Base-by-base conservation (phyloP, 2,797 vertebrate species). In the Gymnodraco acuticeps region DNA sequence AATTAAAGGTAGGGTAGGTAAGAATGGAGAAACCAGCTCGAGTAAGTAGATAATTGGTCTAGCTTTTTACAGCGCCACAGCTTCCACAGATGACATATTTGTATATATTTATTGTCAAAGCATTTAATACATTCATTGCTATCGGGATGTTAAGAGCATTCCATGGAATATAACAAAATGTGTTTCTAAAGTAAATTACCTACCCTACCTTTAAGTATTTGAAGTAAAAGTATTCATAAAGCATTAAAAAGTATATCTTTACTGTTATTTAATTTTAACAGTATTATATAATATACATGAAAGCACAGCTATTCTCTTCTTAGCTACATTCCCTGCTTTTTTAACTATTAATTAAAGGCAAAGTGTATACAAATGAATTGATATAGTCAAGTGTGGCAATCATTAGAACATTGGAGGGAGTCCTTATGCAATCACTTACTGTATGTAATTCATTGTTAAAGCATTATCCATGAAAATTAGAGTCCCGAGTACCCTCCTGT, bases 361-460 rank as follows among this genome's bases (percentile, higher is more conserved):
- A 51, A 63, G 41, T 46, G 1, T 23, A 6, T 51, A 2, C 4
- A n/a, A 43, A 41, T 38, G 8, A 6, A 38, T 38, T 38, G 9
- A 38, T 38, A 38, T 38, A 38, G 33, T 38, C 33, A 38, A 64
- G 46, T 38, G 31, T 16, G 10, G 23, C 9, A 3, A 47, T 51
- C 52, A 11, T 38, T 55, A 50, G 64, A 60, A 60, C 52, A 59
- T 1, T 46, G 17, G n/a, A 62, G 50, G 46, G 10, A 51, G 31
- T 70, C 41, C 55, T 82, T 59, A 73, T 59, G 52, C 46, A 66
- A 61, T 63, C 41, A 38, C 16, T 58, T 41, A n/a, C 42, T 60
- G 63, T 27, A 67, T 45, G 67, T 52, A 76, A 82, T 63, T 64
- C n/a, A 72, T 17, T 61, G 64, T 76, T 82, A 58, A 74, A 84